These are phyloP conservation scores for Chromis chromis DNA, from an alignment of 2,797 vertebrate genomes.

Conservation along the genomic window DNA sequence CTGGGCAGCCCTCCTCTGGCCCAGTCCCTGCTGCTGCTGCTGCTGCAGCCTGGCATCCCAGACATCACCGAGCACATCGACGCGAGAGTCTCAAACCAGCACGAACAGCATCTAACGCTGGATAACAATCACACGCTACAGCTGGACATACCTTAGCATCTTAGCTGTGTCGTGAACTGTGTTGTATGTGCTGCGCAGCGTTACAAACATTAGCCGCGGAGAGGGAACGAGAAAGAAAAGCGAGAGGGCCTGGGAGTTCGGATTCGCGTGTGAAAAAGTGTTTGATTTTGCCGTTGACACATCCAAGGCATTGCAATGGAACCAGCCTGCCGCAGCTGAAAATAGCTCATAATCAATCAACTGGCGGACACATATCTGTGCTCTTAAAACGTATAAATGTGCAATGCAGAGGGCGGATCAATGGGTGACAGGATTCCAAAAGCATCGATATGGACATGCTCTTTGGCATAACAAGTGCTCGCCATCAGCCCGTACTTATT, in stretches of 20 bases:
- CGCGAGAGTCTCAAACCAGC: conserved; percentile 29
- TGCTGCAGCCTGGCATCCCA: conserved; percentile 22
- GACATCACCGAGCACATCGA: conserved; percentile 18
- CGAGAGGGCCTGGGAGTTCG: conserved; percentile 49
- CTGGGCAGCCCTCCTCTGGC: conserved; percentile 28
- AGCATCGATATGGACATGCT: conserved; percentile 79
- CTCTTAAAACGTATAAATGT: conserved; percentile 83
- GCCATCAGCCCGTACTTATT: conserved; percentile 70
- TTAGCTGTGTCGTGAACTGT: conserved; percentile 39
- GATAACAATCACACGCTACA: conserved; percentile 20
- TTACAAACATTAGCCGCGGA: conserved; percentile 16
- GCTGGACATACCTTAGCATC: conserved; percentile 28
- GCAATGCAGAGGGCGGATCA: conserved; percentile 75
- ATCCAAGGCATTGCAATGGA: conserved; percentile 72
- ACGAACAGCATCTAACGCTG: conserved; percentile 20
- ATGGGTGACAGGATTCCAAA: conserved; percentile 81
- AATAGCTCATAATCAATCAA: conserved; percentile 83
- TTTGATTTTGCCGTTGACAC: conserved; percentile 77
- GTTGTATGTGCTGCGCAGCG: conserved; percentile 24
- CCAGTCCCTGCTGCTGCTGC: conserved; percentile 26
- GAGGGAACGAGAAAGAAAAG: neutral
- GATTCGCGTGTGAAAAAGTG: conserved; percentile 69
- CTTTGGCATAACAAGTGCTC: conserved; percentile 79
- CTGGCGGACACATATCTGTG: conserved; percentile 83
- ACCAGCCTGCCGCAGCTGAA: conserved; percentile 68